These are phyloP conservation scores for Mormyrops boulengeri DNA, from an alignment of 2,797 vertebrate genomes.

Conservation along the genomic window DNA sequence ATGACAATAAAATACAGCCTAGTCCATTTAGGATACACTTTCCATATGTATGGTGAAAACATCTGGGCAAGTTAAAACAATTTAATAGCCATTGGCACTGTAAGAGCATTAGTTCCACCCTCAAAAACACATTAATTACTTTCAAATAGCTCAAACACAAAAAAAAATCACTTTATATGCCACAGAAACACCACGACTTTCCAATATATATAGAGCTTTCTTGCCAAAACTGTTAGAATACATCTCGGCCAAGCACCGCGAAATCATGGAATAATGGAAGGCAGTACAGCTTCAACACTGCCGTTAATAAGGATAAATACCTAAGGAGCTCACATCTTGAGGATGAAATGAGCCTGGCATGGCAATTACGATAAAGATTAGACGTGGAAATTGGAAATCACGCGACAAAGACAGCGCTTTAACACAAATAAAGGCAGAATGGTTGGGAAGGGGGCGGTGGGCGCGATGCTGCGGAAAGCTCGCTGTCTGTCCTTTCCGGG, in stretches of 20 bases:
- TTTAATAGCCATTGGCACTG: neutral
- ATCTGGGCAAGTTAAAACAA: neutral
- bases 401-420: neutral
- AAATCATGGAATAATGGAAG: constrained; percentile 6
- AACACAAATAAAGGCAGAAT: neutral
- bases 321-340: neutral
- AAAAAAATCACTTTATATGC: neutral
- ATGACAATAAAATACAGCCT: neutral
- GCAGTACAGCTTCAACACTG: neutral
- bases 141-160: neutral
- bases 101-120: neutral
- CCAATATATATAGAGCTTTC: neutral
- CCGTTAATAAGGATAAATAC: neutral
- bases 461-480: neutral
- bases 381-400: neutral
- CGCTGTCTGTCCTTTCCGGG: neutral
- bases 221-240: neutral
- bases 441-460: neutral
- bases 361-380: neutral
- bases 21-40: neutral
- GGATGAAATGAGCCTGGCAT: neutral
- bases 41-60: neutral
- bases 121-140: neutral
- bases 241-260: neutral
- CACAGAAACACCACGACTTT: neutral